Evolutionary conservation across 2,888 invertebrate genomes (phyloP), one percentile per base, ranked within the genome.

Genomic region (Linyphia triangularis): DNA sequence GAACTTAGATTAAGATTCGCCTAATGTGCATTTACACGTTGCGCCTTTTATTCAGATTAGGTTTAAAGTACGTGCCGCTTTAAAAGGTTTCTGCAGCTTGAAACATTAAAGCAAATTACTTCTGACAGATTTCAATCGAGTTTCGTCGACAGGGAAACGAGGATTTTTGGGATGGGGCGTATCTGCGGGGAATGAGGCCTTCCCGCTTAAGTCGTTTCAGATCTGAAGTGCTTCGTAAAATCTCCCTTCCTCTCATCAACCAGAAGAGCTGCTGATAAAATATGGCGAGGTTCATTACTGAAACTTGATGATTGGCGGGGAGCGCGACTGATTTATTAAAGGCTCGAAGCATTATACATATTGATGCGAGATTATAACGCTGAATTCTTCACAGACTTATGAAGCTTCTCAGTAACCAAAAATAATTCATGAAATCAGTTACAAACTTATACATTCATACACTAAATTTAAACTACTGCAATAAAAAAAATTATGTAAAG

Each of bases 21-120:
- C 59, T 81, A 81, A 81, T 81, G 70, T 43, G 67, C 79, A 67
- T 79, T n/a, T 59, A 57, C 9, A 26, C 63, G 24, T 69, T 67
- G 22, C 67, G 37, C 37, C 59, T 59, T 26, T 59, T 51, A 37
- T 33, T 40, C 30, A 69, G 59, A 57, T 70, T 70, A 81, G 57
- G 30, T n/a, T 51, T 24, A 77, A 77, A 59, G 75, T 24, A 26
- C 43, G 30, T 28, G 28, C 10, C 24, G 26, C 59, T 81, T 59
- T 70, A 70, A 70, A 81, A 81, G 81, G 69, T 59, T 81, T 81
- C 65, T 81, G 57, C 2, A 81, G n/a, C 69, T 59, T 70, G 81
- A 40, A 28, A 69, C 59, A 70, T 81, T 69, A 69, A 30, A 19
- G 70, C 37, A 69, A 81, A 69, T 81, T 59, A 81, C 69, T 81